Conservation (phyloP, 2,888 invertebrate genomes). For the Amaurobius ferox region DNA sequence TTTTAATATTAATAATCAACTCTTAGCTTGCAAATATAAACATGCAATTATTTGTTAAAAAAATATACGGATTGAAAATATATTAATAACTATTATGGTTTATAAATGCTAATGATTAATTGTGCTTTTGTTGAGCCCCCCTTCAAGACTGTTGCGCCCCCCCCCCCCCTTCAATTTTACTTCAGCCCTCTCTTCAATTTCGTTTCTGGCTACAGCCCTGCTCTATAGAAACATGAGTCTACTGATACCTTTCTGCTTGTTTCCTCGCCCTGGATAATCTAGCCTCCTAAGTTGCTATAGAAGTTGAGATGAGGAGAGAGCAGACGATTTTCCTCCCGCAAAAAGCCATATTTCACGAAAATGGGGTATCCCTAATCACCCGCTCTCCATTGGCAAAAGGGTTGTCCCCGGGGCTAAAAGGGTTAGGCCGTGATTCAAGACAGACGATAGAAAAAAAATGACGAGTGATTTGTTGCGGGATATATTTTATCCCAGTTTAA, state of each 20-base stretch:
- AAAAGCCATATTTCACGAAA: conserved; percentile 53
- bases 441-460: neutral
- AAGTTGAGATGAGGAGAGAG: neutral
- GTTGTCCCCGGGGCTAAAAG: conserved; percentile 68
- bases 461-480: conserved; percentile 40
- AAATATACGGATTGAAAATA: no score
- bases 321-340: neutral
- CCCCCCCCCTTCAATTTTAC: no score
- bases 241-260: conserved; percentile 39
- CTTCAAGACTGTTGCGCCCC: no score
- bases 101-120: no score
- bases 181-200: no score
- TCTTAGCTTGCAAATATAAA: no score
- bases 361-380: conserved; percentile 38
- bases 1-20: no score
- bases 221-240: no score
- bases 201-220: no score
- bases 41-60: no score
- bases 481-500: neutral
- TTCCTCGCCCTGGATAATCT: neutral
- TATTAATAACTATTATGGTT: no score
- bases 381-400: conserved; percentile 36
- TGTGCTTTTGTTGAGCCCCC: no score
- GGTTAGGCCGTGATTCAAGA: conserved; percentile 15
- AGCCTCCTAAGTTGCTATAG: neutral